Base-by-base conservation (phyloP, 2,113 vertebrate species). In the Pygoscelis antarcticus region DNA sequence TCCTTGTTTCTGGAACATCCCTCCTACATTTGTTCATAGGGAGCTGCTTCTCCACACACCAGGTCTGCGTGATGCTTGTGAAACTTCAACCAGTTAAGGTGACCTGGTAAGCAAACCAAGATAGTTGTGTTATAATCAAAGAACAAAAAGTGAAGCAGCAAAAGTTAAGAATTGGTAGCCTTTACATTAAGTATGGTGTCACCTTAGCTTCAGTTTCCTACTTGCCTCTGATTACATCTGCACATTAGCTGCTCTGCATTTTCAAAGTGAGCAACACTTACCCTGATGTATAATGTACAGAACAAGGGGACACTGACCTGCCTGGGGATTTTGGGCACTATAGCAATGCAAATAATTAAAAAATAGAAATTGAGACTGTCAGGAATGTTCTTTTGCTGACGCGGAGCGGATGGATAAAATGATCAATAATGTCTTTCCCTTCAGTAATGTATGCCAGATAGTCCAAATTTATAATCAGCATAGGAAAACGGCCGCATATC, bases 401-500 rank as follows among this genome's bases (percentile, higher is more conserved):
- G 78, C 54, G 61, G 55, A 83, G 77, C 60, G 18, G 38, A 91
- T 85, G 70, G 84, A 94, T 83, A 89, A 91, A 89, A 87, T 92
- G 77, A 96, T 92, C 94, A 96, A 46, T 95, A 49, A 57, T 84
- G 70, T 74, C 87, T 91, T 95, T 91, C 42, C 38, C 44, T 81
- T 83, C 69, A 91, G 57, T 85, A 91, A 88, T 80, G 84, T 88
- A 81, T 96, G 81, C 87, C 93, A 95, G 93, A 83, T 46, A 93
- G 88, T 55, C 58, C 54, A 97, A 90, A 88, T 95, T 94, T 95
- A 91, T 88, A 95, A 96, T 95, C 84, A 72, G 21, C 82, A 40
- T 62, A 95, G 71, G 87, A 94, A 96, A 95, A 91, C 0, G 52
- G 60, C 87, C 74, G 42, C 62, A 94, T 97, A 96, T 97, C 87